Conservation (phyloP, 1,140 invertebrate species). For the Nasonia giraulti region DNA sequence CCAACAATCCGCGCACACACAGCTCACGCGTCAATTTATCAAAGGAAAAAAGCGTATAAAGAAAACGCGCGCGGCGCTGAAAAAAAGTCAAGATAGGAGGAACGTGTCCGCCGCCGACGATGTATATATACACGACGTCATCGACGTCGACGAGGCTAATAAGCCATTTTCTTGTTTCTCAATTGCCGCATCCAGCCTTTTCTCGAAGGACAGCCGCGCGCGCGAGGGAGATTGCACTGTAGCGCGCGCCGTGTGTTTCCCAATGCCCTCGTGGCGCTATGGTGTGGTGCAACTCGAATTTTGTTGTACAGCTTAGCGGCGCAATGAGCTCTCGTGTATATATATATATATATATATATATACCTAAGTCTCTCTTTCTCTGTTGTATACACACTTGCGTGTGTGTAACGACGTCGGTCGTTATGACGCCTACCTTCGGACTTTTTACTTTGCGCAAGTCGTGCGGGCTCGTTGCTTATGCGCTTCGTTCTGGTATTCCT, state of each 20-base stretch:
- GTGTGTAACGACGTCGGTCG: background rate
- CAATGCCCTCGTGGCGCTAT: background rate
- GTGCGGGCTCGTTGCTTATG: background rate
- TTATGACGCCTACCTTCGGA: background rate
- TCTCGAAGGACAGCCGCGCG: constrained; percentile 31
- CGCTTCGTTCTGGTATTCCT: background rate
- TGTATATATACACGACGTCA: too few species aligned
- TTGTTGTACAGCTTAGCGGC: background rate
- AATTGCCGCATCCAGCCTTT: constrained; percentile 21
- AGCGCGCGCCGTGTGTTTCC: constrained; percentile 4
- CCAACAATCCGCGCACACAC: background rate
- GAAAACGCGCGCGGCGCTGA: background rate
- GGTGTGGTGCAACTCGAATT: constrained; percentile 5
- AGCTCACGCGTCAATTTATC: background rate
- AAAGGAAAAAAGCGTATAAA: background rate
- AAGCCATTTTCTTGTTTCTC: constrained; percentile 45
- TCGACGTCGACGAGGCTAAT: constrained; percentile 20
- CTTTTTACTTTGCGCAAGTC: background rate
- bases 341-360: too few species aligned
- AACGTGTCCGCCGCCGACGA: background rate
- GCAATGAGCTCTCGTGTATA: background rate
- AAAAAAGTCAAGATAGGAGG: constrained; percentile 11
- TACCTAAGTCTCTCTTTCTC: background rate
- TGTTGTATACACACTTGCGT: background rate
- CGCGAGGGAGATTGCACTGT: constrained; percentile 21